These are phyloP conservation scores for Trematomus loennbergii DNA, from an alignment of 2,113 vertebrate genomes.

Conservation along the genomic window DNA sequence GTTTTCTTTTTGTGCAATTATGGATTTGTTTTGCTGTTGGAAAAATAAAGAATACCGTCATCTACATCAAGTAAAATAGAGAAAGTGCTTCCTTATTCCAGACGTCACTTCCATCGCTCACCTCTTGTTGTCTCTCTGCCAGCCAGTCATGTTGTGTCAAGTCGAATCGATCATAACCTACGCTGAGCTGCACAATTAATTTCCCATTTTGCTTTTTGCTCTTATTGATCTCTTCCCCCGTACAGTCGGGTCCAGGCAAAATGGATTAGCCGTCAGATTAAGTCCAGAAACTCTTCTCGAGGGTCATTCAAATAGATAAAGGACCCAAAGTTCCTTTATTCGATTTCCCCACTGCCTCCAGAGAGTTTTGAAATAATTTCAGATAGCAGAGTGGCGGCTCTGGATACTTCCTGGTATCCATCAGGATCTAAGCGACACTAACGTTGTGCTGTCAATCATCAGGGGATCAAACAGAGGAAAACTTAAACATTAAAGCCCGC, in stretches of 20 bases:
- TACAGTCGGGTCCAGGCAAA: slow-evolving; percentile 27
- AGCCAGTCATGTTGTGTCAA: slow-evolving; percentile 19
- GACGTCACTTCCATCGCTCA: slow-evolving; percentile 36
- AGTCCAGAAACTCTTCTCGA: slow-evolving; percentile 9
- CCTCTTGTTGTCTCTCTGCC: slow-evolving; percentile 20
- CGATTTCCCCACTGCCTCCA: not conserved
- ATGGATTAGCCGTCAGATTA: slow-evolving; percentile 45
- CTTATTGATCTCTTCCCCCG: slow-evolving; percentile 53
- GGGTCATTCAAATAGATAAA: slow-evolving; percentile 20
- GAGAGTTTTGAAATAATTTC: slow-evolving; percentile 29
- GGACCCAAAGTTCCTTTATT: not conserved
- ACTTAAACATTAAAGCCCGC: slow-evolving; percentile 25
- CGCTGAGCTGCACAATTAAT: slow-evolving; percentile 43
- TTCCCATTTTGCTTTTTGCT: slow-evolving; percentile 19
- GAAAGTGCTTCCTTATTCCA: not conserved
- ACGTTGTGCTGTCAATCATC: slow-evolving; percentile 42
- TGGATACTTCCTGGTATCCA: slow-evolving; percentile 3
- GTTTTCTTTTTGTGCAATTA: too few species aligned
- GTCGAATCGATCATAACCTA: slow-evolving; percentile 37
- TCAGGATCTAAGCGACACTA: slow-evolving; percentile 39
- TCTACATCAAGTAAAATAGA: too few species aligned
- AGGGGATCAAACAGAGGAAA: slow-evolving; percentile 21
- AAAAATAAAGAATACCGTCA: not conserved
- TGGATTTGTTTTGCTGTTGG: too few species aligned
- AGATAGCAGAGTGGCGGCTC: slow-evolving; percentile 9